Evolutionary conservation across 2,797 vertebrate species (phyloP).

Genomic region (Calcarius lapponicus): DNA sequence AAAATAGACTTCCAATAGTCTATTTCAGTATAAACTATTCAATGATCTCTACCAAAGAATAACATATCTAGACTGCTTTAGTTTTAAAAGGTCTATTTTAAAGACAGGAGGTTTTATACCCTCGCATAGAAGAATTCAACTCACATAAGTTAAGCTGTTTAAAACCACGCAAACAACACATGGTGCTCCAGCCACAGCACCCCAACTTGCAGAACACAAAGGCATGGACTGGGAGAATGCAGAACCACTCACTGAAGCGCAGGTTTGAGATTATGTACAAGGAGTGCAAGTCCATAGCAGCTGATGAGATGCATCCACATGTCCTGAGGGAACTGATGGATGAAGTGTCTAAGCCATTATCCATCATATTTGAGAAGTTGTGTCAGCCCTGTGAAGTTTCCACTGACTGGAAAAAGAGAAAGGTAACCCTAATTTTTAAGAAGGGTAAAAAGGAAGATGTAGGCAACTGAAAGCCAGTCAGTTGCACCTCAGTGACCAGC

Average conservation of each 20-base stretch:
- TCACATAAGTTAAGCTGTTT: neutral
- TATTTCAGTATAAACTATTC: neutral
- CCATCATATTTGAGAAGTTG: neutral
- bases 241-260: neutral
- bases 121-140: neutral
- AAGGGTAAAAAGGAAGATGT: neutral
- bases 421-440: neutral
- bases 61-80: neutral
- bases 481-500: neutral
- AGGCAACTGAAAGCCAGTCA: neutral
- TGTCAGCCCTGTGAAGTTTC: neutral
- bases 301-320: neutral
- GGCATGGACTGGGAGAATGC: neutral
- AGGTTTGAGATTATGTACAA: neutral
- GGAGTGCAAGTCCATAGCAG: neutral
- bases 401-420: neutral
- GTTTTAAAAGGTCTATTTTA: neutral
- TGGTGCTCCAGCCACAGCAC: neutral
- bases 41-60: neutral
- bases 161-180: neutral
- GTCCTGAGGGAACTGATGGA: neutral
- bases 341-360: neutral
- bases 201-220: neutral
- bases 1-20: neutral
- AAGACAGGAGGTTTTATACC: neutral